A percentile compares a stretch with the other conserved stretches of the same genome.
phyloP scores from a whole-genome alignment of 2,113 vertebrate genomes.

The Nothobranchius furzeri region DNA sequence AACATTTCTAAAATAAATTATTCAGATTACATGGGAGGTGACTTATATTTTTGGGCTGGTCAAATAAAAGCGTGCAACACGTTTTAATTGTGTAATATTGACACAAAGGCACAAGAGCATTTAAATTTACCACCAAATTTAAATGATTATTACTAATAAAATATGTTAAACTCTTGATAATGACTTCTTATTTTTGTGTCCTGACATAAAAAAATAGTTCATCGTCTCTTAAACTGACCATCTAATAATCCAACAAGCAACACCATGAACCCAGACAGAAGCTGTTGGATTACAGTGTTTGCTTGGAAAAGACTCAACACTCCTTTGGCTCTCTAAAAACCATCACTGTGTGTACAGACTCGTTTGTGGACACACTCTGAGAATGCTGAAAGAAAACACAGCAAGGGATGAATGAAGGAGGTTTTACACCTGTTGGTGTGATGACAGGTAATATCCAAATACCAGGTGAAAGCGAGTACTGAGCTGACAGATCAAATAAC shows the following conservation, averaged over 20 bases:
- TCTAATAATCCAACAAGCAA: neutral
- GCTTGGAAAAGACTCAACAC: slow-evolving; percentile 48
- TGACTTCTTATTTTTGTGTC: no score
- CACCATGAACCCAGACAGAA: slow-evolving; percentile 44
- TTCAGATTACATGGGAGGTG: no score
- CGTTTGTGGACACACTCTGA: slow-evolving; percentile 2
- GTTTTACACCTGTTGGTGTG: slow-evolving; percentile 16
- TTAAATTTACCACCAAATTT: no score
- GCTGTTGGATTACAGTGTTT: slow-evolving; percentile 40
- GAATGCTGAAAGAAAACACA: slow-evolving; percentile 20
- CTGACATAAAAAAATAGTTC: no score
- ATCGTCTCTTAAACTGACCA: no score
- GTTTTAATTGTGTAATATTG: no score
- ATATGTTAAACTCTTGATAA: no score
- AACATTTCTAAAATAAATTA: no score
- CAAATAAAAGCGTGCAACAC: no score
- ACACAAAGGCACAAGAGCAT: no score
- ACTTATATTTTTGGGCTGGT: no score
- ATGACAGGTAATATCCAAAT: slow-evolving; percentile 16
- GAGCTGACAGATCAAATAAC: slow-evolving; percentile 14
- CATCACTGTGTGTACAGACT: slow-evolving; percentile 18
- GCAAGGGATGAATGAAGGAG: slow-evolving; percentile 11
- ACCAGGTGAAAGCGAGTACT: slow-evolving; percentile 4
- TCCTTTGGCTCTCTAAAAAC: slow-evolving; percentile 33
- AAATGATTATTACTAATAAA: no score